phyloP scores from a whole-genome alignment of 2,797 vertebrate species.

The Cossypha caffra region DNA sequence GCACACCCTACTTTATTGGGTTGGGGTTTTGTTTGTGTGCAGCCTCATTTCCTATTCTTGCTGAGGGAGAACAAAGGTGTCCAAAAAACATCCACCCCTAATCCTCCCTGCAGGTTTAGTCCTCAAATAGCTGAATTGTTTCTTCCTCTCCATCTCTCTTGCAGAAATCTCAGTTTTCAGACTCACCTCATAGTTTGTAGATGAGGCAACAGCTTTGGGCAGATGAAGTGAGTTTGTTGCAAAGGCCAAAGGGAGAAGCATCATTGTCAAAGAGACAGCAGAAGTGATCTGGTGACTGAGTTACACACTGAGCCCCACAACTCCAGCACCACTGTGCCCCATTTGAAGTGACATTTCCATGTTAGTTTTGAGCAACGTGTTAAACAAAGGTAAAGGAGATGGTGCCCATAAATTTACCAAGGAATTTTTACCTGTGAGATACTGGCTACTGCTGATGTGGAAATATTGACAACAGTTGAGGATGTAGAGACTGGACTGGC shows the following conservation, averaged over 20 bases:
- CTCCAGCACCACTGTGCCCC: neutral
- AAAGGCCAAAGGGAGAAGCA: neutral
- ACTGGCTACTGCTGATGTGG: slow-evolving; percentile 78
- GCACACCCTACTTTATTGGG: neutral
- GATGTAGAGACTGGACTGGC: slow-evolving; percentile 77
- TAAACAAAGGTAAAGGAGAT: neutral
- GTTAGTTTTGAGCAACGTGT: fast-evolving
- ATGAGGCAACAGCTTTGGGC: neutral
- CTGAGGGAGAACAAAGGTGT: neutral
- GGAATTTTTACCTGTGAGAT: slow-evolving; percentile 78
- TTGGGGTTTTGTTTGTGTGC: neutral
- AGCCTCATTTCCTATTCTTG: neutral
- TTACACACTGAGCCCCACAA: neutral
- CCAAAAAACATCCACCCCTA: neutral
- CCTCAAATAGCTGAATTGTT: neutral
- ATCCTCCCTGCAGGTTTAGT: neutral
- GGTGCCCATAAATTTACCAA: neutral
- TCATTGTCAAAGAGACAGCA: neutral
- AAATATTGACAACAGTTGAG: slow-evolving; percentile 79
- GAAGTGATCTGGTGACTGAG: neutral
- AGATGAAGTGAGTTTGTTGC: neutral
- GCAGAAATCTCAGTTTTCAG: neutral
- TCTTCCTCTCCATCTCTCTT: neutral
- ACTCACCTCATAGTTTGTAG: neutral
- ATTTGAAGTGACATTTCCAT: neutral